Evolutionary conservation across 2,797 vertebrate species (phyloP).

Genomic region (Otus scops): DNA sequence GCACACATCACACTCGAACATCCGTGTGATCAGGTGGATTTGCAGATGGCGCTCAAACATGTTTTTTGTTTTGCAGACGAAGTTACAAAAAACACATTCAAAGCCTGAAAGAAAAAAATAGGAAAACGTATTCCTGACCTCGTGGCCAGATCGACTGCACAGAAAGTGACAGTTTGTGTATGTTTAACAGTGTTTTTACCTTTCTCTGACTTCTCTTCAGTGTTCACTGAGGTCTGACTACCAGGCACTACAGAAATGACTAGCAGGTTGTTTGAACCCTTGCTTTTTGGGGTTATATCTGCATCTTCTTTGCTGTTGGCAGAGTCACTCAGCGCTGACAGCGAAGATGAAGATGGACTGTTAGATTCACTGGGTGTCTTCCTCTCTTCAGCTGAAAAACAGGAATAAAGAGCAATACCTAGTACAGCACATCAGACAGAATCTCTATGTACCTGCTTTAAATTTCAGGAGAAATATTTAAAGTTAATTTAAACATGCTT

Average conservation of each 20-base stretch:
- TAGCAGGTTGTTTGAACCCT: constrained; percentile 88
- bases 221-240: constrained; percentile 87
- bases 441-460: background rate
- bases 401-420: background rate
- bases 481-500: background rate
- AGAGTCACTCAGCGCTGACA: constrained; percentile 95
- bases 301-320: constrained; percentile 94
- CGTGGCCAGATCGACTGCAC: fast-evolving
- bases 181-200: constrained; percentile 72
- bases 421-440: background rate
- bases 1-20: constrained; percentile 99
- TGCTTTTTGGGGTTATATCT: constrained; percentile 85
- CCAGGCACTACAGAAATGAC: constrained; percentile 90
- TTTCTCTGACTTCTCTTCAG: constrained; percentile 95
- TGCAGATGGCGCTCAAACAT: constrained; percentile 99
- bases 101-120: constrained; percentile 83
- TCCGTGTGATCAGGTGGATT: constrained; percentile 98
- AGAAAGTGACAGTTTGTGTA: background rate
- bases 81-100: constrained; percentile 99
- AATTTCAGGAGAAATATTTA: background rate
- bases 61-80: constrained; percentile 97
- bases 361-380: constrained; percentile 91
- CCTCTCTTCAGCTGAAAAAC: constrained; percentile 77
- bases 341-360: constrained; percentile 93
- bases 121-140: background rate